These are phyloP conservation scores for Frankliniella fusca DNA, from an alignment of 2,888 invertebrate genomes.

Conservation along the genomic window DNA sequence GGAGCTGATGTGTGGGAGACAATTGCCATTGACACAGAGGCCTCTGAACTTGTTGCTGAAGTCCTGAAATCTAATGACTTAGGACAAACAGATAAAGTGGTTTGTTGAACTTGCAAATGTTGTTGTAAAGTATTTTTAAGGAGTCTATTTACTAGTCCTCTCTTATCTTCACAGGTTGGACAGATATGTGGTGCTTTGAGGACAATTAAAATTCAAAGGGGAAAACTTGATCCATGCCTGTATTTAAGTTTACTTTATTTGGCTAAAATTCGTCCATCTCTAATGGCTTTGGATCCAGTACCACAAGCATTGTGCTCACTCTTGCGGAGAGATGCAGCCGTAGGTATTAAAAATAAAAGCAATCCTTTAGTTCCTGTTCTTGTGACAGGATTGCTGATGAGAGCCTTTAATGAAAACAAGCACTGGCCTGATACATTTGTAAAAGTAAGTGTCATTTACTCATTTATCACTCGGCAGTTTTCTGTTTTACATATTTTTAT, in stretches of 20 bases:
- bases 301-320: constrained; percentile 75
- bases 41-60: constrained; percentile 69
- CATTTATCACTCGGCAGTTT: neutral
- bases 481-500: neutral
- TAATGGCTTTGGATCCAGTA: constrained; percentile 71
- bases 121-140: constrained; percentile 4
- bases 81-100: constrained; percentile 74
- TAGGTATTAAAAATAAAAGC: constrained; percentile 38
- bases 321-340: constrained; percentile 63
- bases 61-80: constrained; percentile 71
- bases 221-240: constrained; percentile 74
- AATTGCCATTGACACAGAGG: constrained; percentile 73
- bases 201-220: constrained; percentile 67
- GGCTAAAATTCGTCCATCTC: constrained; percentile 71
- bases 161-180: constrained; percentile 54
- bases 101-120: constrained; percentile 44
- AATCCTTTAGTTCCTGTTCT: constrained; percentile 52
- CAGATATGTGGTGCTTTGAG: constrained; percentile 86
- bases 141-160: constrained; percentile 13
- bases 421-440: constrained; percentile 91
- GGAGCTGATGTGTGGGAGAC: constrained; percentile 63
- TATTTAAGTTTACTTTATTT: constrained; percentile 75
- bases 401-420: constrained; percentile 73
- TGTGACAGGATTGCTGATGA: constrained; percentile 76
- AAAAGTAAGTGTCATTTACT: constrained; percentile 55